Percentiles rank a stretch among this genome's conserved stretches.
Conservation (phyloP, 1,140 invertebrate species). For the Sminthurides bifidus region DNA sequence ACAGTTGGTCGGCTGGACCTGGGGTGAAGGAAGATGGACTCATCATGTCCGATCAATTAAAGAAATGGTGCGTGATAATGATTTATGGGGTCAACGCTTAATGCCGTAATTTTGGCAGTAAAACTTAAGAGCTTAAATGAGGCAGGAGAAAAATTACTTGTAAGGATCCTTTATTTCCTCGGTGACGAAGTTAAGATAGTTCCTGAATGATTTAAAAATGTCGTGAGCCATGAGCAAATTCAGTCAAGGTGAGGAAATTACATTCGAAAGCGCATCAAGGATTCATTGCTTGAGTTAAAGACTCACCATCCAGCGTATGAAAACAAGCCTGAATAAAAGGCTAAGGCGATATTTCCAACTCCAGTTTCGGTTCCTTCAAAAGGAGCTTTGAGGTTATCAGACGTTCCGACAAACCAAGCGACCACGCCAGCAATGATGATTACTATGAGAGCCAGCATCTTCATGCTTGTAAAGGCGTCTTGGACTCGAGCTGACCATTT, state of each 20-base stretch:
- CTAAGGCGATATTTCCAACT: conserved; percentile 43
- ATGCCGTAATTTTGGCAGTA: no score
- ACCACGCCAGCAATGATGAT: conserved; percentile 73
- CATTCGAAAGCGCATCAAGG: conserved; percentile 4
- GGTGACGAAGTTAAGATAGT: conserved; percentile 93
- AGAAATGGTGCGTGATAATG: no score
- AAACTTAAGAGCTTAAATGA: background rate
- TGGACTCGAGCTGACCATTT: conserved; percentile 88
- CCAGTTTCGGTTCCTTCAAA: conserved; percentile 45
- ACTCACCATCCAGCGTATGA: conserved; percentile 52
- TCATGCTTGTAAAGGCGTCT: conserved; percentile 84
- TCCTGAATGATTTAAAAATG: conserved; percentile 47
- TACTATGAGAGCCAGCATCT: conserved; percentile 75
- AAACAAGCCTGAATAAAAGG: conserved; percentile 57
- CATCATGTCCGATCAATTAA: no score
- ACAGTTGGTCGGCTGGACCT: no score
- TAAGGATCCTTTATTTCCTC: conserved; percentile 90
- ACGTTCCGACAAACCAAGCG: conserved; percentile 40
- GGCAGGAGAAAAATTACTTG: conserved; percentile 43
- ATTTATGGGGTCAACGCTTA: no score
- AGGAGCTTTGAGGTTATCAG: conserved; percentile 43
- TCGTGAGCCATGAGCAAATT: no score
- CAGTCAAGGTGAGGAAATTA: no score
- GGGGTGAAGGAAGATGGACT: no score
- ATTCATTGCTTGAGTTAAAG: no score